A percentile compares a stretch with the other conserved stretches of the same genome.
These are phyloP conservation scores for Nerophis ophidion DNA, from an alignment of 2,113 vertebrate genomes.

Conservation along the genomic window DNA sequence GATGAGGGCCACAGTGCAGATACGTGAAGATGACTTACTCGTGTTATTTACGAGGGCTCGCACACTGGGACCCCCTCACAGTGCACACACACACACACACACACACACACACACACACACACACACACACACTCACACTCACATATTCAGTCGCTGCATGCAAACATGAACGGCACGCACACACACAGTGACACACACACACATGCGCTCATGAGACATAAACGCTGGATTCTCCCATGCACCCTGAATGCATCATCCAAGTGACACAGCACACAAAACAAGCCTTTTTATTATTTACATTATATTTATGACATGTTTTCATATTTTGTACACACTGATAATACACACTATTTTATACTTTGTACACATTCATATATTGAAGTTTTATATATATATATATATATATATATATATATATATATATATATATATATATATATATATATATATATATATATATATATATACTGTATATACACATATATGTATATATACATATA, in stretches of 20 bases:
- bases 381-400: not conserved
- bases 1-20: too few relatives aligned
- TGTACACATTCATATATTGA: too few relatives aligned
- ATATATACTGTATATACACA: not conserved
- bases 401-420: not conserved
- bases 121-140: too few relatives aligned
- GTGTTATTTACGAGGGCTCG: conserved; percentile 31
- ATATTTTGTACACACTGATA: too few relatives aligned
- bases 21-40: too few relatives aligned
- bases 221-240: conserved; percentile 27
- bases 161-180: conserved; percentile 30
- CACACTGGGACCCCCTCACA: conserved; percentile 31
- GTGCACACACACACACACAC: too few relatives aligned
- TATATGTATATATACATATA: not conserved
- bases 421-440: not conserved
- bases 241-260: conserved; percentile 39
- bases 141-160: conserved; percentile 23
- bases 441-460: not conserved
- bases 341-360: too few relatives aligned
- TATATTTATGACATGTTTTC: too few relatives aligned
- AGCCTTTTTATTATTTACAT: too few relatives aligned
- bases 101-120: too few relatives aligned
- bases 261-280: conserved; percentile 33
- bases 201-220: conserved; percentile 34
- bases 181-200: conserved; percentile 19